Conservation (phyloP, 2,888 invertebrate species). For the Bellardia bayeri region DNA sequence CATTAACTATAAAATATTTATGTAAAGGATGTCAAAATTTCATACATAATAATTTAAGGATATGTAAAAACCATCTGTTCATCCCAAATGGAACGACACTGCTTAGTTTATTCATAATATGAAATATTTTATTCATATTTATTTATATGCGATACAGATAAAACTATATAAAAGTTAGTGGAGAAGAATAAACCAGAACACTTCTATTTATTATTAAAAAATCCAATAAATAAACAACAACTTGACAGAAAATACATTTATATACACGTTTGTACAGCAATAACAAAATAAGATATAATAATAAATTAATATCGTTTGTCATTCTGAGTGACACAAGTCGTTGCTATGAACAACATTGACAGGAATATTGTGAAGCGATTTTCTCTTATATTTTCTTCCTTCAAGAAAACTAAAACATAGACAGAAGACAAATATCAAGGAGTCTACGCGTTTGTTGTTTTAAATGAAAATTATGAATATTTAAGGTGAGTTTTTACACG, state of each 20-base stretch:
- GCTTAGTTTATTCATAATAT: not conserved
- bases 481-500: not conserved
- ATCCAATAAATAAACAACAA: constrained; percentile 43
- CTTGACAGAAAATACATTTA: not conserved
- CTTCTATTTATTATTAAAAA: not conserved
- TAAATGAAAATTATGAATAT: not conserved
- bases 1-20: too few species aligned
- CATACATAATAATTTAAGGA: too few species aligned
- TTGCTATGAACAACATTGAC: constrained; percentile 13
- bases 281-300: constrained; percentile 5
- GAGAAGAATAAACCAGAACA: not conserved
- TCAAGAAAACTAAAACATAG: not conserved
- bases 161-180: constrained; percentile 17
- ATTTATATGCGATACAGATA: not conserved
- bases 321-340: constrained; percentile 60
- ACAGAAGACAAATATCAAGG: not conserved
- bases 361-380: not conserved
- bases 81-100: too few species aligned
- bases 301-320: constrained; percentile 50
- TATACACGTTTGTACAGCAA: not conserved
- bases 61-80: too few species aligned
- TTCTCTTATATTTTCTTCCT: not conserved
- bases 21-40: too few species aligned
- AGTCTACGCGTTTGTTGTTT: not conserved
- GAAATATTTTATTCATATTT: constrained; percentile 16